A percentile compares a stretch with the other conserved stretches of the same genome.
phyloP scores from a whole-genome alignment of 2,113 vertebrate species.

The Dissostichus mawsoni region DNA sequence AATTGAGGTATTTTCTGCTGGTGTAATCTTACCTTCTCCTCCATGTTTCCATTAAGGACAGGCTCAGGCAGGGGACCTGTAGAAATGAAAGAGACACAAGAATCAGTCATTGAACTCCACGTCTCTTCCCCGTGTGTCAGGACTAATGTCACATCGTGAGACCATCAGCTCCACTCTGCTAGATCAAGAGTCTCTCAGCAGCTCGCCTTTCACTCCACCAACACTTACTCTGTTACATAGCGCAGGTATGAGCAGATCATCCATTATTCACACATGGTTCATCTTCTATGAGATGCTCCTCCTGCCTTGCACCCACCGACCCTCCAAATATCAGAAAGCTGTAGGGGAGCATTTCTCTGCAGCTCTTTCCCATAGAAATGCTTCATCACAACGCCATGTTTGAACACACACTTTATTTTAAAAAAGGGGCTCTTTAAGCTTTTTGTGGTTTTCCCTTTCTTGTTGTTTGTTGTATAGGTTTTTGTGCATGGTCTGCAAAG shows the following conservation, averaged over 20 bases:
- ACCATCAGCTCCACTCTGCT: slow-evolving; percentile 28
- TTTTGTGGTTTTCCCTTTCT: no score
- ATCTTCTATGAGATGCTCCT: slow-evolving; percentile 47
- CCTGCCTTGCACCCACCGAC: neutral
- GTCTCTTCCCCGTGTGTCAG: neutral
- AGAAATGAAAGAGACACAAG: slow-evolving; percentile 31
- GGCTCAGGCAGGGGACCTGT: slow-evolving; percentile 93
- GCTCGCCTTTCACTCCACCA: slow-evolving; percentile 65
- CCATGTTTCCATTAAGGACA: slow-evolving; percentile 88
- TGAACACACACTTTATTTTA: neutral
- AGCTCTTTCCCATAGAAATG: neutral
- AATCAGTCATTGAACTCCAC: slow-evolving; percentile 35
- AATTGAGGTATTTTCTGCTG: neutral
- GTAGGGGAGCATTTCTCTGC: neutral
- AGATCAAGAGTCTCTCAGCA: slow-evolving; percentile 48
- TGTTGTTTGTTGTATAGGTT: no score
- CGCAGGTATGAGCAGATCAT: slow-evolving; percentile 65
- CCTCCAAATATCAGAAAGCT: slow-evolving; percentile 5
- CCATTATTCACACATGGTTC: slow-evolving; percentile 69
- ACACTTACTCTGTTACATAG: slow-evolving; percentile 67
- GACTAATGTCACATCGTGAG: neutral
- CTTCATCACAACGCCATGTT: neutral
- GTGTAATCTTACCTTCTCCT: slow-evolving; percentile 88
- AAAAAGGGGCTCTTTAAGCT: no score
- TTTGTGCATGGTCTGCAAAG: no score